Evolutionary conservation across 64 coral and sea anemone species (phyloP).

Genomic region (Pachyseris speciosa): DNA sequence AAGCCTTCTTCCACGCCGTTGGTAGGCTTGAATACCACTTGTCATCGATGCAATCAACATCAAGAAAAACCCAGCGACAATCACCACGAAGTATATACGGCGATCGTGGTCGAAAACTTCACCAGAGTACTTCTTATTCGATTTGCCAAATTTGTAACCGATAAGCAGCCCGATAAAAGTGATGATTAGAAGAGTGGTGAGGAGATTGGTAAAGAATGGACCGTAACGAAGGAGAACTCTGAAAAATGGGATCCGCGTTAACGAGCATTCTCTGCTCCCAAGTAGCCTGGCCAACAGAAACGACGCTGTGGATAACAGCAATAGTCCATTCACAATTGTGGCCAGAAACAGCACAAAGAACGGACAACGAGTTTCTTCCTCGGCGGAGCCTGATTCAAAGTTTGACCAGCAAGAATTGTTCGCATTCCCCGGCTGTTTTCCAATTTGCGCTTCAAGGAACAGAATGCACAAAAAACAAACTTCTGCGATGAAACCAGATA

Average conservation of each 20-base stretch:
- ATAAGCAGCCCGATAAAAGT: conserved; percentile 1
- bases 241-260: conserved; percentile 4
- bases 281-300: background rate
- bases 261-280: background rate
- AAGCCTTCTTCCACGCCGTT: background rate
- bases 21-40: background rate
- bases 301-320: background rate
- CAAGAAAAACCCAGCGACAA: background rate
- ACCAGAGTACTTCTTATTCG: background rate
- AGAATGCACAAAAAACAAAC: background rate
- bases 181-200: background rate
- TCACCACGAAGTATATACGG: background rate
- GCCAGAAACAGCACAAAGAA: conserved; percentile 21
- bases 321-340: background rate
- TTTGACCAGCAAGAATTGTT: background rate
- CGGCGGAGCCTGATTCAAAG: background rate
- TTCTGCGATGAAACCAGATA: background rate
- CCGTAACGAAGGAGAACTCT: background rate
- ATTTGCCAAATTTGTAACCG: background rate
- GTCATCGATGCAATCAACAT: background rate
- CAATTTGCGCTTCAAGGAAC: conserved; percentile 6
- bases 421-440: background rate
- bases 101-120: background rate
- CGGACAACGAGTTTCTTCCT: background rate
- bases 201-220: conserved; percentile 3